These are phyloP conservation scores for Saguinus imperator DNA, from an alignment of 2,113 vertebrate genomes.

Conservation along the genomic window DNA sequence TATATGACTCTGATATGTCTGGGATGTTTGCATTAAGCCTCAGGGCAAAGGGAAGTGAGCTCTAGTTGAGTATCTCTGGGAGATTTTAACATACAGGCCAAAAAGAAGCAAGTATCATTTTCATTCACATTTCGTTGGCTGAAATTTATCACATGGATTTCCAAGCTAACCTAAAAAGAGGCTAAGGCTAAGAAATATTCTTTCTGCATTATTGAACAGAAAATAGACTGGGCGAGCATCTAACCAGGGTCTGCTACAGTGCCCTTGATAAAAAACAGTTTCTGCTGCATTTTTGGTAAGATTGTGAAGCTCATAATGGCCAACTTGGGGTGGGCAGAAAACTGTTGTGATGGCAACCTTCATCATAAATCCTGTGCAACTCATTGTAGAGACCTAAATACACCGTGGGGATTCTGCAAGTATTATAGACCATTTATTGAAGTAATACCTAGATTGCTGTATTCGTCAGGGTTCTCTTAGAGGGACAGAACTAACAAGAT, in stretches of 20 bases:
- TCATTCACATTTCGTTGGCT: background rate
- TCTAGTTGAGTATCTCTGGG: background rate
- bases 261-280: background rate
- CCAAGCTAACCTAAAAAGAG: background rate
- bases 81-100: background rate
- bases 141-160: background rate
- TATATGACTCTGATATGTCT: background rate
- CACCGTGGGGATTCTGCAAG: background rate
- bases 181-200: background rate
- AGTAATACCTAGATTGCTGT: background rate
- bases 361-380: background rate
- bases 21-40: background rate
- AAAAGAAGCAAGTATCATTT: background rate
- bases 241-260: background rate
- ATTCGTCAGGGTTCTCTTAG: no score
- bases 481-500: no score
- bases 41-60: background rate
- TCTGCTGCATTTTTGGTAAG: background rate
- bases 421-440: background rate
- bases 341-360: background rate
- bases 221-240: background rate
- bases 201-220: background rate
- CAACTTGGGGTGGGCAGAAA: background rate
- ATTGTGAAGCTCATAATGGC: background rate
- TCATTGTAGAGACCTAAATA: background rate